phyloP scores from a whole-genome alignment of 2,113 vertebrate genomes.

The Raja brachyura region DNA sequence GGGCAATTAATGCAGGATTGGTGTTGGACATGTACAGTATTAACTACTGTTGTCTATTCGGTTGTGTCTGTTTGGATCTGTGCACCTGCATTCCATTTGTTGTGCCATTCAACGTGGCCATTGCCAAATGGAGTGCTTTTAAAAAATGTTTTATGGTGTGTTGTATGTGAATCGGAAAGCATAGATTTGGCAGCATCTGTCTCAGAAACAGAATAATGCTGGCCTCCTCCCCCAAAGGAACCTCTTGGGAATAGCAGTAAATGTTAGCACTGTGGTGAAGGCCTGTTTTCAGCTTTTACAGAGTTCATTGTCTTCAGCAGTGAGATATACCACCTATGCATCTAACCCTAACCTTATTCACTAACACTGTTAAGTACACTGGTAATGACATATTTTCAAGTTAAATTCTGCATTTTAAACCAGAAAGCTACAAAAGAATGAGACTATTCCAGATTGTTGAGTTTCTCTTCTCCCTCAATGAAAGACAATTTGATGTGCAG shows the following conservation, averaged over 20 bases:
- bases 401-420: background rate
- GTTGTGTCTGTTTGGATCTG: background rate
- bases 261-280: background rate
- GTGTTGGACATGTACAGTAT: background rate
- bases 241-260: background rate
- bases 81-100: background rate
- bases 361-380: background rate
- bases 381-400: background rate
- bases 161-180: background rate
- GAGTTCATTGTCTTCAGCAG: background rate
- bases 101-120: background rate
- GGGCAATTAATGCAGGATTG: background rate
- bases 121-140: background rate
- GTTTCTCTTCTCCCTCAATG: background rate
- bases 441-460: background rate
- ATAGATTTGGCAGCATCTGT: background rate
- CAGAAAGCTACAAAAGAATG: background rate
- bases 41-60: background rate
- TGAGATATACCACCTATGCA: background rate
- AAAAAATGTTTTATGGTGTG: background rate
- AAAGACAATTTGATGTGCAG: background rate
- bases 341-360: background rate
- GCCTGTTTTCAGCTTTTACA: background rate
- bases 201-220: background rate
- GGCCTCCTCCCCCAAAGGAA: background rate